Base-by-base conservation (phyloP, 2,113 vertebrate species). In the Sylvia atricapilla region DNA sequence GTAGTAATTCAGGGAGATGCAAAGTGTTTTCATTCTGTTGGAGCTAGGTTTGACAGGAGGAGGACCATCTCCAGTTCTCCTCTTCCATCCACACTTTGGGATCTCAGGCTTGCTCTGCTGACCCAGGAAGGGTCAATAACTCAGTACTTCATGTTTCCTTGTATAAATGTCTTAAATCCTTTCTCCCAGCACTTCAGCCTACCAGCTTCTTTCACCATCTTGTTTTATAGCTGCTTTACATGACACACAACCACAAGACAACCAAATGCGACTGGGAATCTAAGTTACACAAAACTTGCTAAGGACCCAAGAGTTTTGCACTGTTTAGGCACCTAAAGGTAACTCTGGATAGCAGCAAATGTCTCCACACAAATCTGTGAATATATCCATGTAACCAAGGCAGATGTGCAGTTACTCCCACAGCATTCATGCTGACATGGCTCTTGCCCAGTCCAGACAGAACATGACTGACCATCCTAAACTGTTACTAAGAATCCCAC, bases 351-450 rank as follows among this genome's bases (percentile, higher is more conserved):
- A 86, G 89, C n/a, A 89, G 46, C 76, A 81, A 63, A 23, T 25
- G n/a, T 55, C 30, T 87, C 47, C 35, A 66, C 10, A n/a, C 2
- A 12, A 50, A 50, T 21, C 69, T 84, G 33, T 62, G 39, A 76
- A 52, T 49, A n/a, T 60, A 58, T 82, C 79, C 60, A 49, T 2
- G 27, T 39, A 72, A 83, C 16, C 62, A 88, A 11, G 23, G 30
- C 46, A 79, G 59, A 79, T 24, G 33, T 33, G 63, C 70, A 74
- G 35, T 30, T 69, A 63, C 1, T 72, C 13, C 50, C 28, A 68
- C 0, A 0, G 62, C 46, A 85, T 25, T 73, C 60, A 68, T 3
- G 24, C 21, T 46, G 62, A 63, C 14, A 5, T 3, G 31, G 33
- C 7, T 87, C 73, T 74, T 43, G 11, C n/a, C 50, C 31, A 47